Conservation (phyloP, 2,888 invertebrate species). For the Malthinus flaveolus region DNA sequence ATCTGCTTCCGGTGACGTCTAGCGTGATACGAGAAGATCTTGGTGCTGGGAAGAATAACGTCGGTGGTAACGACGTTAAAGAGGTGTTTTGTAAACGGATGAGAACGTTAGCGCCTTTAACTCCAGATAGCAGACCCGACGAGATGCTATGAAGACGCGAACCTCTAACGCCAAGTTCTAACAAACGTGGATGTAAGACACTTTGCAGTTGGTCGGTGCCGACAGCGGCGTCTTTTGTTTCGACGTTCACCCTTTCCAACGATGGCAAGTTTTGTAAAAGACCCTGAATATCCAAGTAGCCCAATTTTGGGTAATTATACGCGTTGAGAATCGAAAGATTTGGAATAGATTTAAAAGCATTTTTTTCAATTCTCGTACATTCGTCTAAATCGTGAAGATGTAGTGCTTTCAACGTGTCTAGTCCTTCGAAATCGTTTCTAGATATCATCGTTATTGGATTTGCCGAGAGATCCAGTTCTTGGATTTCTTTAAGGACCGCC, state of each 20-base stretch:
- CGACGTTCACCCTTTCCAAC: conserved; percentile 77
- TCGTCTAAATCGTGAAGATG: conserved; percentile 69
- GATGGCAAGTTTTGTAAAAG: conserved; percentile 75
- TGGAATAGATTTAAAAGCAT: conserved; percentile 72
- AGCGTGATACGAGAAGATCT: conserved; percentile 79
- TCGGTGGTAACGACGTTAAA: conserved; percentile 74
- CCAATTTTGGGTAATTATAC: conserved; percentile 76
- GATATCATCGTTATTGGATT: conserved; percentile 81
- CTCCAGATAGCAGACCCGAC: conserved; percentile 81
- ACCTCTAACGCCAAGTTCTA: conserved; percentile 74
- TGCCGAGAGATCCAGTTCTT: conserved; percentile 75
- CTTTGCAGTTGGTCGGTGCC: conserved; percentile 82
- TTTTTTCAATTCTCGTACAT: conserved; percentile 79
- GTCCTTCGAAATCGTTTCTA: conserved; percentile 74
- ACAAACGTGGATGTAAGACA: conserved; percentile 76
- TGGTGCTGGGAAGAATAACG: conserved; percentile 84
- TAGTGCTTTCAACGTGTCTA: conserved; percentile 67
- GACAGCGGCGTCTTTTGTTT: conserved; percentile 81
- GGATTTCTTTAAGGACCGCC: conserved; percentile 72
- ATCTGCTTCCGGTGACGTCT: conserved; percentile 77
- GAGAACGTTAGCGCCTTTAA: conserved; percentile 71
- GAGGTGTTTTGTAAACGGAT: conserved; percentile 84
- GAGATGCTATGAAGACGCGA: conserved; percentile 75
- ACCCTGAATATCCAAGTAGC: conserved; percentile 85
- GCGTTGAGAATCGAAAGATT: conserved; percentile 73